Evolutionary conservation across 2,888 invertebrate species (phyloP).

Genomic region (Drosophila vallismaia): DNA sequence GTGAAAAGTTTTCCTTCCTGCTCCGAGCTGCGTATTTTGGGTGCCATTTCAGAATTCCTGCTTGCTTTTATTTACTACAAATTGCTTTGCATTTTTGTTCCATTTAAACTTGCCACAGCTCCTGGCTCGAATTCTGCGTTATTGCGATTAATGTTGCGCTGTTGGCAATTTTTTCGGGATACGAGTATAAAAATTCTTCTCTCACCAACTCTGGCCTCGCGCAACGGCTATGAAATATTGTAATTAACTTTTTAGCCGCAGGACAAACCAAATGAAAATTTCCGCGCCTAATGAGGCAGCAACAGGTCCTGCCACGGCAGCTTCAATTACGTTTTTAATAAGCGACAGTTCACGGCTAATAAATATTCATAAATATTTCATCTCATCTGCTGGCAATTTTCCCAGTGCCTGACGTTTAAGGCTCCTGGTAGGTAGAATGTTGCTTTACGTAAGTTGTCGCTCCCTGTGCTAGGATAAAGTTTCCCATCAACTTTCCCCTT

Average conservation of each 20-base stretch:
- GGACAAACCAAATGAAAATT: slow-evolving; percentile 43
- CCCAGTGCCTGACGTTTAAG: slow-evolving; percentile 3
- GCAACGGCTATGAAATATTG: slow-evolving; percentile 60
- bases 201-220: slow-evolving; percentile 12
- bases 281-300: slow-evolving; percentile 63
- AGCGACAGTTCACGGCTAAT: slow-evolving; percentile 59
- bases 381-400: slow-evolving; percentile 28
- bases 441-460: not conserved
- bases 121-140: slow-evolving; percentile 2
- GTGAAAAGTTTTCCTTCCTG: slow-evolving; percentile 50
- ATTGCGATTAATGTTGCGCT: slow-evolving; percentile 25
- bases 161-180: slow-evolving; percentile 53
- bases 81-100: slow-evolving; percentile 47
- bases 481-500: slow-evolving; percentile 30
- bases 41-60: slow-evolving; percentile 38
- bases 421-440: slow-evolving; percentile 17
- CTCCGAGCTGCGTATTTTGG: slow-evolving; percentile 39
- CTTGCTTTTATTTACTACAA: slow-evolving; percentile 52
- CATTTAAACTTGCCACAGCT: slow-evolving; percentile 12
- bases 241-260: slow-evolving; percentile 61
- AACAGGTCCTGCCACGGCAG: slow-evolving; percentile 61
- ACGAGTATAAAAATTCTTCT: slow-evolving; percentile 44
- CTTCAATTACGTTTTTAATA: slow-evolving; percentile 44
- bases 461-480: slow-evolving; percentile 18
- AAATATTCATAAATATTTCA: slow-evolving; percentile 67